A percentile compares a stretch with the other conserved stretches of the same genome.
These are phyloP conservation scores for Synergus laeviventris DNA, from an alignment of 2,888 invertebrate species.

Conservation along the genomic window DNA sequence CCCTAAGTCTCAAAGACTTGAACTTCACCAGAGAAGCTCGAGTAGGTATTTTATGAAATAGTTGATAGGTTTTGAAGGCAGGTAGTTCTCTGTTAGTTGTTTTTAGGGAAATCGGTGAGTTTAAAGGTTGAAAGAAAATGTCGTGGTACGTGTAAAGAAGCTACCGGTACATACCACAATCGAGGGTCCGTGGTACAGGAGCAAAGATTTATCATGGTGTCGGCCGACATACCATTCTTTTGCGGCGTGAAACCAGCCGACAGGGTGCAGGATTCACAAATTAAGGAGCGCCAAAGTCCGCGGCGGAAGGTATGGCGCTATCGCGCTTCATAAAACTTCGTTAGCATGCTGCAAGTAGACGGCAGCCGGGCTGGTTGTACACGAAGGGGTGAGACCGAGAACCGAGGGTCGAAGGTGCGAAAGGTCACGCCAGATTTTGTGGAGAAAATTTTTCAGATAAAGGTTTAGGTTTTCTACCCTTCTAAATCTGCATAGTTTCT, in stretches of 20 bases:
- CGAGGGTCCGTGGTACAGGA: conserved; percentile 56
- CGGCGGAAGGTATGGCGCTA: conserved; percentile 67
- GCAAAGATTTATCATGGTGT: conserved; percentile 70
- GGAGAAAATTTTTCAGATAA: not conserved
- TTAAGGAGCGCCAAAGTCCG: conserved; percentile 73
- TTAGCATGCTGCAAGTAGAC: conserved; percentile 61
- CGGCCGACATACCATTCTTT: conserved; percentile 72
- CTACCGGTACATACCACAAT: conserved; percentile 57
- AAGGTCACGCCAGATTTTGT: conserved; percentile 22
- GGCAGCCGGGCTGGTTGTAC: conserved; percentile 45
- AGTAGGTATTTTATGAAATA: no score
- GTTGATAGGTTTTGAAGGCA: not conserved
- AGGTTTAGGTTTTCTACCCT: not conserved
- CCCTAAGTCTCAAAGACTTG: no score
- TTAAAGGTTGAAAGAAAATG: conserved; percentile 29
- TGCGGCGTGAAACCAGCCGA: conserved; percentile 64
- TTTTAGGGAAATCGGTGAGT: conserved; percentile 27
- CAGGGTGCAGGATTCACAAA: conserved; percentile 70
- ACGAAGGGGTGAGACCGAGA: conserved; percentile 27
- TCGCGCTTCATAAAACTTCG: conserved; percentile 75
- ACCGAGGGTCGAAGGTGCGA: conserved; percentile 29
- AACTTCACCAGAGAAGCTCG: no score
- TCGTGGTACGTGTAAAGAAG: conserved; percentile 49
- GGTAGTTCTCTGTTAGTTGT: not conserved
- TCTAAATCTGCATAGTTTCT: not conserved